Evolutionary conservation across 2,888 invertebrate species (phyloP).

Genomic region (Caenorhabditis panamensis): DNA sequence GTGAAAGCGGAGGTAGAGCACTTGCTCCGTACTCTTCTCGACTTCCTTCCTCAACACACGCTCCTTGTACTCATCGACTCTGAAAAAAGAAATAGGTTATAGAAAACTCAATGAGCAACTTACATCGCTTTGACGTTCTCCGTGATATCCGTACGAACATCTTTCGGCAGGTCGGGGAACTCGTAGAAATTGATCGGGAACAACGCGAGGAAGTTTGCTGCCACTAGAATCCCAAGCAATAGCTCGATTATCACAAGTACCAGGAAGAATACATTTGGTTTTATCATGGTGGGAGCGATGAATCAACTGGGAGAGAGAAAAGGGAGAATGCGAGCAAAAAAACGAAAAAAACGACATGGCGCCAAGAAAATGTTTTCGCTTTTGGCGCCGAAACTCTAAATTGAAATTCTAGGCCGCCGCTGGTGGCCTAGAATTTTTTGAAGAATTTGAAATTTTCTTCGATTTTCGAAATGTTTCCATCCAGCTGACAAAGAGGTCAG

Average conservation of each 20-base stretch:
- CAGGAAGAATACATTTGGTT: background rate
- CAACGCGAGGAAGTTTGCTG: conserved; percentile 9
- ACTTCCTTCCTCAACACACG: background rate
- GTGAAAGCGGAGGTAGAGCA: background rate
- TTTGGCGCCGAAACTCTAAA: no score
- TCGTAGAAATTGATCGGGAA: conserved; percentile 13
- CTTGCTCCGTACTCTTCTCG: background rate
- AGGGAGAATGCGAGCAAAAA: no score
- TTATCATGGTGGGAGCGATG: no score
- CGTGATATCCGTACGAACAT: conserved; percentile 6
- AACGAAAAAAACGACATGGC: no score
- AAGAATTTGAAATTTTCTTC: no score
- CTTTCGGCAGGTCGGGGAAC: background rate
- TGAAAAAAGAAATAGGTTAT: background rate
- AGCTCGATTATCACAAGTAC: background rate
- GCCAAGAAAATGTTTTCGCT: no score
- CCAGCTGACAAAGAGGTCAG: no score
- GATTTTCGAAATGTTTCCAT: no score
- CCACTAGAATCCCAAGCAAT: background rate
- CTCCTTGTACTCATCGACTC: background rate
- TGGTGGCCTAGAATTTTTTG: no score
- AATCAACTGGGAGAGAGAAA: no score
- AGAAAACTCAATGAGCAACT: background rate
- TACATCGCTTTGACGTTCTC: background rate
- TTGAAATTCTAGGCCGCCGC: no score